Evolutionary conservation across 2,888 invertebrate genomes (phyloP).

Genomic region (Alloplasta piceator): DNA sequence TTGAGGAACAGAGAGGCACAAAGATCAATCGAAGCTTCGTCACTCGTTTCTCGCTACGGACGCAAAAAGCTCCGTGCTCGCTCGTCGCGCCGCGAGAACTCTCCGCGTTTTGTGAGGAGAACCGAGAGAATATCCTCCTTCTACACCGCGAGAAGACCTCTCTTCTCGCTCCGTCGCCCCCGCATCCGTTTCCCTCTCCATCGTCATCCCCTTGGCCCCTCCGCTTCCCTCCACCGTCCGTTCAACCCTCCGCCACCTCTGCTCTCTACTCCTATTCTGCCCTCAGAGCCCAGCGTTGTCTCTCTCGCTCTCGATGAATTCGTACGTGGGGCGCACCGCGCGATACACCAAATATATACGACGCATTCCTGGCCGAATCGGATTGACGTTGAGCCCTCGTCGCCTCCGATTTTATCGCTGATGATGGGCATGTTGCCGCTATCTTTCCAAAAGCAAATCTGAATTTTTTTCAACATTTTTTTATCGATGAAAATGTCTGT

Average conservation of each 20-base stretch:
- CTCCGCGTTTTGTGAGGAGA: conserved; percentile 62
- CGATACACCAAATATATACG: not conserved
- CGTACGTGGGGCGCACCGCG: conserved; percentile 12
- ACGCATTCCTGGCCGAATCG: too few species aligned
- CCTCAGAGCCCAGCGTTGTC: conserved; percentile 17
- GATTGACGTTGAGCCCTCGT: too few species aligned
- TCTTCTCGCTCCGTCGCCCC: conserved; percentile 59
- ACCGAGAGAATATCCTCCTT: conserved; percentile 52
- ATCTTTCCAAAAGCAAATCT: too few species aligned
- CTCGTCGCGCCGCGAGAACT: conserved; percentile 67
- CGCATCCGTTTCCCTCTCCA: conserved; percentile 12
- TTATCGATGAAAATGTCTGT: too few species aligned
- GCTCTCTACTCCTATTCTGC: not conserved
- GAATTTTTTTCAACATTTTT: too few species aligned
- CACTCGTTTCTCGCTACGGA: conserved; percentile 26
- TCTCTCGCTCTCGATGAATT: conserved; percentile 27
- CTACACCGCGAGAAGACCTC: conserved; percentile 9
- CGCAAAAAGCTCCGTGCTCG: conserved; percentile 59
- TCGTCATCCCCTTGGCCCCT: not conserved
- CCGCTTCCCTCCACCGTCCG: not conserved
- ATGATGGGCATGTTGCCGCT: not conserved
- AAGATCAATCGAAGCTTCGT: not conserved
- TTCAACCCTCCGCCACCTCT: conserved; percentile 1
- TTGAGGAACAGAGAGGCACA: not conserved
- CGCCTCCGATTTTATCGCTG: too few species aligned